phyloP scores from a whole-genome alignment of 2,888 invertebrate species.

The Eremobia ochroleuca region DNA sequence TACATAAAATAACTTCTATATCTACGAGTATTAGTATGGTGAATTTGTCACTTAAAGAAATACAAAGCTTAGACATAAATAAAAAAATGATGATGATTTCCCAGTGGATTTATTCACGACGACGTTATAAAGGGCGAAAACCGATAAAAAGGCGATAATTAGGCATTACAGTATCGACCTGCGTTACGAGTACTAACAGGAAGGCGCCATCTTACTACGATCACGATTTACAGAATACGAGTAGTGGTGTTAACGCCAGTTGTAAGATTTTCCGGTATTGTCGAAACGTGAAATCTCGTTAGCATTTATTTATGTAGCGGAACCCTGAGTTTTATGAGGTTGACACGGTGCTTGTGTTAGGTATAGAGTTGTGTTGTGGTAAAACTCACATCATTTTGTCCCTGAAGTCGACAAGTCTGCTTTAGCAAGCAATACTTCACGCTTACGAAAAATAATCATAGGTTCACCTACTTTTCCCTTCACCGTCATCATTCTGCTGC shows the following conservation, averaged over 20 bases:
- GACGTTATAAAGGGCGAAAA: too few relatives aligned
- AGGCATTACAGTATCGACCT: neutral
- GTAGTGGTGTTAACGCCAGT: neutral
- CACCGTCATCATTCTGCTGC: neutral
- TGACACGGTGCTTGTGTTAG: neutral
- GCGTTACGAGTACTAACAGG: too few relatives aligned
- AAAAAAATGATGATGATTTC: too few relatives aligned
- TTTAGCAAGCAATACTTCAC: neutral
- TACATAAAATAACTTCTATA: too few relatives aligned
- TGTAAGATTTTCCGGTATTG: neutral
- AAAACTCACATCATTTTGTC: too few relatives aligned
- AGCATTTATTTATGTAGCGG: neutral
- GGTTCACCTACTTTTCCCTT: neutral
- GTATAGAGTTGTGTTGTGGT: neutral
- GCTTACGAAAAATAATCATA: neutral
- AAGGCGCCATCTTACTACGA: too few relatives aligned
- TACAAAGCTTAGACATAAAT: too few relatives aligned
- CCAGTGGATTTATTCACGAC: neutral
- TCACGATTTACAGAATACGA: neutral
- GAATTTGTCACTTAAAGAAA: too few relatives aligned
- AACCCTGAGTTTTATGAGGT: neutral
- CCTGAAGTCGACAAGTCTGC: too few relatives aligned
- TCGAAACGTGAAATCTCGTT: neutral
- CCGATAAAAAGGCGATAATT: too few relatives aligned
- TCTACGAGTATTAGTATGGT: too few relatives aligned